phyloP scores from a whole-genome alignment of 2,797 vertebrate genomes.

The Tenualosa ilisha region DNA sequence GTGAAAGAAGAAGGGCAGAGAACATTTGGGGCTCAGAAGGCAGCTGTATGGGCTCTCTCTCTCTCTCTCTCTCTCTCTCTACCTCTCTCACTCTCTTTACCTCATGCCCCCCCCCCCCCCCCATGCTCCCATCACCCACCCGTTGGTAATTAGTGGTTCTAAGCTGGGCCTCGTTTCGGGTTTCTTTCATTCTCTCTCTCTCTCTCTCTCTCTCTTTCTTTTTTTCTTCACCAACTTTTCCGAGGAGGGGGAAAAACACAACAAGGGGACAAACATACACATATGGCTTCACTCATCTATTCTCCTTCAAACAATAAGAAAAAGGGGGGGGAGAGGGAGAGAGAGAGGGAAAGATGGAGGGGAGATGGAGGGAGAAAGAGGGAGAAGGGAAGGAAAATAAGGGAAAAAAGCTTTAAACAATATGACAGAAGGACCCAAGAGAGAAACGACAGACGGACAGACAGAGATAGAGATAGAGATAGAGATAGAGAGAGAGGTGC shows the following conservation, averaged over 20 bases:
- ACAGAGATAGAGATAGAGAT: background rate
- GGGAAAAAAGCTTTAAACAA: background rate
- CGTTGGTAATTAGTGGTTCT: conserved; percentile 51
- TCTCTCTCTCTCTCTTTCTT: conserved; percentile 25
- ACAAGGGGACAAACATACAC: conserved; percentile 49
- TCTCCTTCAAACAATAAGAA: conserved; percentile 37
- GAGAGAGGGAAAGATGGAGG: background rate
- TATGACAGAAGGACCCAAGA: background rate
- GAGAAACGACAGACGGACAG: background rate
- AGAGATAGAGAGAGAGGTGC: background rate
- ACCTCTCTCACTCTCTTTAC: conserved; percentile 2
- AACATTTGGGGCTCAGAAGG: conserved; percentile 36
- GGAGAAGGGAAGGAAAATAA: background rate
- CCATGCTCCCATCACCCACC: conserved; percentile 28
- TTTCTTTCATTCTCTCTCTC: conserved; percentile 48
- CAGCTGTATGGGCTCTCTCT: conserved; percentile 35
- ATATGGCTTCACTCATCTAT: conserved; percentile 50
- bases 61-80: background rate
- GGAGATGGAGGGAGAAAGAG: background rate
- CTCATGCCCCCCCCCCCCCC: background rate
- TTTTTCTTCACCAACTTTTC: conserved; percentile 27
- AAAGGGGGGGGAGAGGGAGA: conserved; percentile 24
- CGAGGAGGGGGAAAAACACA: conserved; percentile 36
- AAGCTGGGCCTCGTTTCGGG: conserved; percentile 43
- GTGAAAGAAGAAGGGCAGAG: background rate